Conservation (phyloP, 2,113 vertebrate genomes). For the Artemisiospiza belli region DNA sequence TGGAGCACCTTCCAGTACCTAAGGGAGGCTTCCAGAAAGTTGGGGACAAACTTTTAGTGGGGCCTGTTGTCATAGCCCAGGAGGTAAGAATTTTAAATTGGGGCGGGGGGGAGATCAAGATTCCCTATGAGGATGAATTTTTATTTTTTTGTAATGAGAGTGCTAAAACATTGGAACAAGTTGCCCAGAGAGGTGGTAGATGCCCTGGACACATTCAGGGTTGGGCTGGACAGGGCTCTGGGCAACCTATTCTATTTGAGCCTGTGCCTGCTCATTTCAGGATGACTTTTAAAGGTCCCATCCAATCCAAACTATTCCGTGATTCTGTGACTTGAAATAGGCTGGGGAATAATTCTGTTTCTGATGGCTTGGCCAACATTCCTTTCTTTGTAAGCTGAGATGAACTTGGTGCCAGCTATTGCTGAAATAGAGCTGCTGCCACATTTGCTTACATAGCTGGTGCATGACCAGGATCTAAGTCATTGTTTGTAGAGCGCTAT, state of each 20-base stretch:
- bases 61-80: background rate
- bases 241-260: background rate
- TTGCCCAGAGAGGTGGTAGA: background rate
- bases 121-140: background rate
- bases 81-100: background rate
- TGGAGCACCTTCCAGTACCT: background rate
- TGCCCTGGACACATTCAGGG: background rate
- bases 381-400: background rate
- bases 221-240: background rate
- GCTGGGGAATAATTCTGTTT: background rate
- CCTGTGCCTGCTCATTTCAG: background rate
- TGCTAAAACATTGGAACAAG: background rate
- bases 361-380: background rate
- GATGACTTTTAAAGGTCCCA: background rate
- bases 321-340: background rate
- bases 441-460: constrained; percentile 33
- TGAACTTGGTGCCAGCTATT: background rate
- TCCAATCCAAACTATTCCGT: background rate
- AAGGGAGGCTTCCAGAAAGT: background rate
- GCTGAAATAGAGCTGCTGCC: background rate
- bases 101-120: background rate
- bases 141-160: background rate
- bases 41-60: background rate
- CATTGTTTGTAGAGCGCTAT: background rate
- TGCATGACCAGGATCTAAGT: constrained; percentile 9